Evolutionary conservation across 1,140 invertebrate species (phyloP), one percentile per base, ranked within the genome.

Genomic region (Leptopilina clavipes): DNA sequence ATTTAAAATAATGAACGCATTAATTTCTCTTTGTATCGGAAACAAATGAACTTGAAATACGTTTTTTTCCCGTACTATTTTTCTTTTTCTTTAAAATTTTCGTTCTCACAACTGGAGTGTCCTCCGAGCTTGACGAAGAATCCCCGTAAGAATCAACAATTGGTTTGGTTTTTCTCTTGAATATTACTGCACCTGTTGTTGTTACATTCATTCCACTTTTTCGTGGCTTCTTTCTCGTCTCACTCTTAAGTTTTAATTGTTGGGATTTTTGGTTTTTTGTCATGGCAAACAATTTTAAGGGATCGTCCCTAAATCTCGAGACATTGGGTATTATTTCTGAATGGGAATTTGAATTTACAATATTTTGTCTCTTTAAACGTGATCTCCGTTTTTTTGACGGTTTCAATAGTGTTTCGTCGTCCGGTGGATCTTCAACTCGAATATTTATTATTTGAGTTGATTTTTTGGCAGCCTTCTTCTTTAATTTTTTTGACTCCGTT

Each of bases 371-470:
- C 37, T 87, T 84, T 54, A 89, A 87, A 79, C 84, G 90, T 83
- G 91, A 89, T 74, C 89, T 89, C 78, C 91, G 92, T 77, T 92
- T 93, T 81, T 91, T 92, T 70, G 82, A 87, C n/a, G 85, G 71
- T 82, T 92, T 70, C 79, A 86, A 22, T 59, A 83, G 83, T 75
- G 37, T 70, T 1, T 56, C 25, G 59, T 25, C 48, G 37, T 77
- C 71, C 1, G 45, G 70, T 22, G 76, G 59, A 5, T 78, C 74
- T 48, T 82, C 84, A 52, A 48, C 6, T 12, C 12, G 22, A 59
- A 65, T 65, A 37, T 65, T 65, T 12, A 52, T 91, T 8, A 83
- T 78, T 74, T 86, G 81, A 79, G 87, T 90, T 80, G 87, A 76
- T 44, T 87, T 82, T 87, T 82, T 89, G 73, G 77, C 85, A 82